Evolutionary conservation across 2,797 vertebrate genomes (phyloP).

Genomic region (Urocyon cinereoargenteus): DNA sequence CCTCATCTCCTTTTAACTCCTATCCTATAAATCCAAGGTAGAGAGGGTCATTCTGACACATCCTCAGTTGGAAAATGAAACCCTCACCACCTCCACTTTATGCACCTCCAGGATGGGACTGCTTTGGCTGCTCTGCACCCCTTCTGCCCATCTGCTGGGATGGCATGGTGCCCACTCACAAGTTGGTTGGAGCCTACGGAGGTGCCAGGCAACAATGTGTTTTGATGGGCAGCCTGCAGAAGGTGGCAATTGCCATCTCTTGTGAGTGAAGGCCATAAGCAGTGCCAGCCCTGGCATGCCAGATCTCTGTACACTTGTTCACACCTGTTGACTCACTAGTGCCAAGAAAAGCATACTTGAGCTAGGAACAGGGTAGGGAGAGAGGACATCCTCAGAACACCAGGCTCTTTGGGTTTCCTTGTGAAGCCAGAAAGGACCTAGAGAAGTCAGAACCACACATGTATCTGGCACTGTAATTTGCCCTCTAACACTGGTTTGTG

Average conservation of each 20-base stretch:
- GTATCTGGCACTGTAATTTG: background rate
- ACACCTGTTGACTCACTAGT: conserved; percentile 87
- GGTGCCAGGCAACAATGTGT: conserved; percentile 90
- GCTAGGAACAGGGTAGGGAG: background rate
- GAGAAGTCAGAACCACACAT: background rate
- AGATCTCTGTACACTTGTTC: conserved; percentile 84
- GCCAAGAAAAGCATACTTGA: conserved; percentile 85
- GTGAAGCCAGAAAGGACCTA: conserved; percentile 42
- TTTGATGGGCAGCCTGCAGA: conserved; percentile 88
- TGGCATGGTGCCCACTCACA: conserved; percentile 88
- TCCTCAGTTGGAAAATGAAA: conserved; percentile 85
- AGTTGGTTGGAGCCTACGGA: conserved; percentile 88
- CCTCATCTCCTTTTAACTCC: conserved; percentile 80
- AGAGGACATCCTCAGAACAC: conserved; percentile 42
- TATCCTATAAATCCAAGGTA: conserved; percentile 84
- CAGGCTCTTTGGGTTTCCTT: conserved; percentile 32
- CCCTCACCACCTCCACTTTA: conserved; percentile 85
- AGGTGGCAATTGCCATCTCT: conserved; percentile 87
- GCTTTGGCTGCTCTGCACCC: conserved; percentile 84
- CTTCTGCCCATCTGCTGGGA: conserved; percentile 88
- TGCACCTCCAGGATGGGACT: conserved; percentile 85
- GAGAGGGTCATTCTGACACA: conserved; percentile 81
- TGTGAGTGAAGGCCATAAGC: conserved; percentile 84
- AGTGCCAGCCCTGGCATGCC: conserved; percentile 86
- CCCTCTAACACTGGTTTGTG: background rate